Percentiles rank a stretch among this genome's conserved stretches.
These are phyloP conservation scores for Eudyptes chrysolophus DNA, from an alignment of 2,113 vertebrate genomes.

Conservation along the genomic window DNA sequence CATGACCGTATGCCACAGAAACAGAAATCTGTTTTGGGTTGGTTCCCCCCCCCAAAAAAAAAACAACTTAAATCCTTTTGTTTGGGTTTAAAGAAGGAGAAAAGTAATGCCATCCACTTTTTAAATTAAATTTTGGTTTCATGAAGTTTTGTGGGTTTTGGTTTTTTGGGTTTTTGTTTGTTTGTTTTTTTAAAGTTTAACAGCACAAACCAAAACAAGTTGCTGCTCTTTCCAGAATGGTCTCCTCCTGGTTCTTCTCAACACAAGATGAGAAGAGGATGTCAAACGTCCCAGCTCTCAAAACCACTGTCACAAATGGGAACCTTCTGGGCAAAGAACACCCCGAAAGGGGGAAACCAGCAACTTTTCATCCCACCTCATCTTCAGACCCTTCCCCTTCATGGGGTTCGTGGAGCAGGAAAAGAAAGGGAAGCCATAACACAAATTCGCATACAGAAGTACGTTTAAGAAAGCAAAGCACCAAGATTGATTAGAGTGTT, in stretches of 20 bases:
- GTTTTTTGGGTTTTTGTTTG: not conserved
- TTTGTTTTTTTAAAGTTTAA: not conserved
- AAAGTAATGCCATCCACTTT: not conserved
- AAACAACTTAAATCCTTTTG: not conserved
- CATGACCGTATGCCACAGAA: not conserved
- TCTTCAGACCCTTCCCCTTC: not conserved
- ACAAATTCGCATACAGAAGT: not conserved
- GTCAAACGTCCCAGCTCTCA: not conserved
- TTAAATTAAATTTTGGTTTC: not conserved
- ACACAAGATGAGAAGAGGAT: not conserved
- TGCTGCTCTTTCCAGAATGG: not conserved
- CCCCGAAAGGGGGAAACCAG: not conserved
- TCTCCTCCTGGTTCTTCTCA: not conserved
- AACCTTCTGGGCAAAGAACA: not conserved
- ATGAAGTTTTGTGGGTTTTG: not conserved
- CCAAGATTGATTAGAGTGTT: slow-evolving; percentile 45
- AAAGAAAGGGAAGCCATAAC: not conserved
- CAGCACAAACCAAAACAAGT: not conserved
- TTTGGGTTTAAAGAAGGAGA: not conserved
- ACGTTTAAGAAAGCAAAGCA: slow-evolving; percentile 21
- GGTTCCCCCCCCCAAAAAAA: not conserved
- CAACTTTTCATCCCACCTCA: not conserved
- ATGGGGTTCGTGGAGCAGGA: fast-evolving
- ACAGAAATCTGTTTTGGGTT: not conserved
- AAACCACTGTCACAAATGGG: not conserved